A percentile compares a stretch with the other conserved stretches of the same genome.
phyloP scores from a whole-genome alignment of 2,797 vertebrate species.

The Oceanodroma leucorhoa region DNA sequence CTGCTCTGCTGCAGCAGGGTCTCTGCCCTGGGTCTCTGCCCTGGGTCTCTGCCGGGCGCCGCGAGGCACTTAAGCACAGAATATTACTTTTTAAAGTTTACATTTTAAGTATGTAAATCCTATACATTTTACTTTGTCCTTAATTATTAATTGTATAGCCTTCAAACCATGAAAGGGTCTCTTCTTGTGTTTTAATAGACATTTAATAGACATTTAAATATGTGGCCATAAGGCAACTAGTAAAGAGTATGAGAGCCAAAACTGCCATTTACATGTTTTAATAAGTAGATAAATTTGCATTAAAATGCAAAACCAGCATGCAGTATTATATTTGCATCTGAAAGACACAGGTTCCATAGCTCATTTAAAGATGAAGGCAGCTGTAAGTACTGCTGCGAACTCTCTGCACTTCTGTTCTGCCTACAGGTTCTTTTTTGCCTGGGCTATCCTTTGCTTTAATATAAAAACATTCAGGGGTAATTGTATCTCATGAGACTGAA shows the following conservation, averaged over 20 bases:
- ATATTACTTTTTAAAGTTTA: background rate
- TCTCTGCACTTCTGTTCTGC: background rate
- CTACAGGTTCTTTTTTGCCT: background rate
- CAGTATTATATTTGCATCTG: constrained; percentile 40
- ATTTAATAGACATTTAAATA: constrained; percentile 10
- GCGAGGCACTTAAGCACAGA: background rate
- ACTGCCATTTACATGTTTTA: background rate
- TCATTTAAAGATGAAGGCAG: background rate
- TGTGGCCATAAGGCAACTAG: background rate
- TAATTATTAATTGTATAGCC: background rate
- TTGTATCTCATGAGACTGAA: background rate
- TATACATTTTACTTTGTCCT: background rate
- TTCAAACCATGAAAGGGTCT: background rate
- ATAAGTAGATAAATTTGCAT: constrained; percentile 4
- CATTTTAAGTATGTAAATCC: background rate
- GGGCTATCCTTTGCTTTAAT: background rate
- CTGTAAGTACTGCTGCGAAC: background rate
- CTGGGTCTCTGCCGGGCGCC: background rate
- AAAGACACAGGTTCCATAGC: background rate
- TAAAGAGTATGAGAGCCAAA: background rate
- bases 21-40: background rate
- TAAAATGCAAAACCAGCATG: background rate
- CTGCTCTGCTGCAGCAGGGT: background rate
- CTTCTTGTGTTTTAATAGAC: background rate
- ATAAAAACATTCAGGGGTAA: background rate